A percentile compares a stretch with the other conserved stretches of the same genome.
phyloP scores from a whole-genome alignment of 2,888 invertebrate genomes.

The Iphiclides podalirius region DNA sequence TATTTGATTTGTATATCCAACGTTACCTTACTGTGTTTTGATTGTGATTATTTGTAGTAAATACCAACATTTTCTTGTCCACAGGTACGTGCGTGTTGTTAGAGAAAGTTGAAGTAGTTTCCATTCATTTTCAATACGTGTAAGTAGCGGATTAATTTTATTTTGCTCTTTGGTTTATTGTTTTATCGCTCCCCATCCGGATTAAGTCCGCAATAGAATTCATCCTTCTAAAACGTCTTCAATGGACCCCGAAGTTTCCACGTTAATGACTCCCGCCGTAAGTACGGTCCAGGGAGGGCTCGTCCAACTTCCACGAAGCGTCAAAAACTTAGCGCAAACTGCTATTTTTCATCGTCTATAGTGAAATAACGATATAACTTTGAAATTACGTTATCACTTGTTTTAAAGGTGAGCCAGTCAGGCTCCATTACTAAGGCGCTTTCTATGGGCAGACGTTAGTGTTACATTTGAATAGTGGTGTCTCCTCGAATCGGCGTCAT shows the following conservation, averaged over 20 bases:
- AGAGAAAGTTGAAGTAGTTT: constrained; percentile 61
- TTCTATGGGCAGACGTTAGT: too few species aligned
- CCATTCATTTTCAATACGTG: constrained; percentile 56
- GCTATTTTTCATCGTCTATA: constrained; percentile 46
- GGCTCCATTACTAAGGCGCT: constrained; percentile 25
- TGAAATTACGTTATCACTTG: constrained; percentile 33
- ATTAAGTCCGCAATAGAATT: constrained; percentile 22
- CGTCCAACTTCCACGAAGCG: constrained; percentile 39
- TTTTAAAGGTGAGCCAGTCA: constrained; percentile 32
- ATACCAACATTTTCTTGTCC: constrained; percentile 36
- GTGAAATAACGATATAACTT: constrained; percentile 36
- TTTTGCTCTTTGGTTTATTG: constrained; percentile 36
- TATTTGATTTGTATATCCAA: too few species aligned
- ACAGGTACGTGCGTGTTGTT: constrained; percentile 72
- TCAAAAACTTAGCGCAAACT: constrained; percentile 48
- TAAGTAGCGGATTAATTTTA: constrained; percentile 65
- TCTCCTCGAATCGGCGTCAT: constrained; percentile 44
- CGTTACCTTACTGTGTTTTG: too few species aligned
- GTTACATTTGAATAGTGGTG: constrained; percentile 46
- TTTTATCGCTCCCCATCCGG: constrained; percentile 16
- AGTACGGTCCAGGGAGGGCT: constrained; percentile 34
- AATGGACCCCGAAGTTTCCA: constrained; percentile 32
- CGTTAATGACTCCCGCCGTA: constrained; percentile 37
- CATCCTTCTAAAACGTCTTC: constrained; percentile 25
- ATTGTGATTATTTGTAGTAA: background rate